Evolutionary conservation across 2,113 vertebrate species (phyloP), one percentile per base, ranked within the genome.

Genomic region (Mola mola): DNA sequence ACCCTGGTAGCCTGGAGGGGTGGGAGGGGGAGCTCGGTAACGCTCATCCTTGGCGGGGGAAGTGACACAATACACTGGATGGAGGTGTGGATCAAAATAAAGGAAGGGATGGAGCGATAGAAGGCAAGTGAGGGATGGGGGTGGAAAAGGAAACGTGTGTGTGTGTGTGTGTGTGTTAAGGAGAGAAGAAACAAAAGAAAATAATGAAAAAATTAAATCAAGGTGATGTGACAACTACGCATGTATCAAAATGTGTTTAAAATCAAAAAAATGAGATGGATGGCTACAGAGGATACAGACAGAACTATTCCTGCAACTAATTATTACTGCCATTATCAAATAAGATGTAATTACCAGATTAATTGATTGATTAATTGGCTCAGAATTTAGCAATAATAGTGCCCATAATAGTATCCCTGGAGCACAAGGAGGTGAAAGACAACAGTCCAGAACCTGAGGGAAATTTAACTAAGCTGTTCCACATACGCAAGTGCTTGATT

Each of bases 61-160:
- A 72, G 96, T 98, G 90, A 98, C 92, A 95, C 96, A 98, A 91
- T 98, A 98, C 90, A 98, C 96, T 98, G 93, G 92, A 85, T 91
- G 83, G 56, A 68, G 51, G 70, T 56, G 76, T 24, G 10, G 46
- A 41, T 37, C 85, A 89, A 91, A 92, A 92, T 72, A 84, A 66
- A 64, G 90, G 84, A 69, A 81, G 90, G 90, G 92, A 75, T 92
- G 92, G 89, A 53, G 37, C 9, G 15, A 52, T 44, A 22, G n/a
- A 13, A 7, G 29, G 8, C 31, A 20, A n/a, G 20, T 24, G 34
- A 11, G 83, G 90, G 88, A 88, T 90, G 81, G 88, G 91, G 87
- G 60, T 79, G 38, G 47, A 38, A 1, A 5, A 11, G 29, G 16
- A 8, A 16, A 26, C 11, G 61, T 21, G 51, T 24, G 40, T 53